Evolutionary conservation across 2,797 vertebrate species (phyloP).

Genomic region (Enteromius unitaeniatus): DNA sequence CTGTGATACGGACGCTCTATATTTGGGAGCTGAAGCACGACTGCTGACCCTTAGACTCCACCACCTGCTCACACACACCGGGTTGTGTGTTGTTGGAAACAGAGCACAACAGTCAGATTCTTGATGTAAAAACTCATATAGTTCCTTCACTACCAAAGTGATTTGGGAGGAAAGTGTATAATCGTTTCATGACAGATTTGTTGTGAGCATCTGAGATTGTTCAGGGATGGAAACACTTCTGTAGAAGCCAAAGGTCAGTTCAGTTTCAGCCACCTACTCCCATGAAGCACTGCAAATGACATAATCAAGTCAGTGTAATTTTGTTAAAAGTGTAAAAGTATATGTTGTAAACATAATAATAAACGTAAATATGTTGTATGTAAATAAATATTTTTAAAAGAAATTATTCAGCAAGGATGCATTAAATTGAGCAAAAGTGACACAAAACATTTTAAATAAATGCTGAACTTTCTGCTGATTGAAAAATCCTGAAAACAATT

Average conservation of each 20-base stretch:
- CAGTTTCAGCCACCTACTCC: background rate
- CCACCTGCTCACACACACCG: slow-evolving; percentile 69
- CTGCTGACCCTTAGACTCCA: slow-evolving; percentile 70
- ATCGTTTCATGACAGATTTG: background rate
- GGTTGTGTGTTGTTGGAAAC: background rate
- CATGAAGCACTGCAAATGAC: background rate
- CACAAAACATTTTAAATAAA: too few relatives aligned
- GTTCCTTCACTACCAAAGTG: background rate
- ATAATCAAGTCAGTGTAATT: background rate
- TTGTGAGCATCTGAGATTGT: background rate
- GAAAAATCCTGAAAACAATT: too few relatives aligned
- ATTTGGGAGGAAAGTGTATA: background rate
- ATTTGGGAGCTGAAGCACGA: slow-evolving; percentile 78
- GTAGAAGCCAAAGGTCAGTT: background rate
- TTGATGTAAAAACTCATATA: background rate
- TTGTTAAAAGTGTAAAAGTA: too few relatives aligned
- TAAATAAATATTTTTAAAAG: too few relatives aligned
- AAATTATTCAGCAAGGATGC: too few relatives aligned
- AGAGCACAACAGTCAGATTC: background rate
- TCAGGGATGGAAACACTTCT: background rate
- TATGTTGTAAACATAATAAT: too few relatives aligned
- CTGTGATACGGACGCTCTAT: slow-evolving; percentile 71
- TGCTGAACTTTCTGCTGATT: too few relatives aligned
- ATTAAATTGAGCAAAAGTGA: too few relatives aligned
- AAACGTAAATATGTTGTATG: too few relatives aligned